Percentiles rank a stretch among this genome's conserved stretches.
Conservation (phyloP, 2,888 invertebrate species). For the Diaphora mendica region DNA sequence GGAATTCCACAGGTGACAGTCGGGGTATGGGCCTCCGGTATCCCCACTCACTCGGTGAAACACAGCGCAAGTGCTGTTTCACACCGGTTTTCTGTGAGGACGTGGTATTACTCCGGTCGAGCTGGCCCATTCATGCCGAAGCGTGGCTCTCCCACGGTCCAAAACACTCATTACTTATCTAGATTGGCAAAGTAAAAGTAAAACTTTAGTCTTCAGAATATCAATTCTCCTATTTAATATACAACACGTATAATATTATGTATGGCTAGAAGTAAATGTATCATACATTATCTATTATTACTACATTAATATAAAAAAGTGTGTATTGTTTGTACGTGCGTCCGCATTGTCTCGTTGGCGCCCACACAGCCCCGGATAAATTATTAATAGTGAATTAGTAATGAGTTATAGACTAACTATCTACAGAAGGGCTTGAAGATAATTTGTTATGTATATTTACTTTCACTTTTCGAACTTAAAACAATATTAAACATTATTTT, state of each 20-base stretch:
- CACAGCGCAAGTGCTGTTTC: too few species aligned
- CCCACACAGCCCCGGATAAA: slow-evolving; percentile 83
- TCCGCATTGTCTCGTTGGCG: slow-evolving; percentile 74
- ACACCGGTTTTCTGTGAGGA: too few species aligned
- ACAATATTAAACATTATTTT: neutral
- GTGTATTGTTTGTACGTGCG: slow-evolving; percentile 65
- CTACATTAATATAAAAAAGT: slow-evolving; percentile 67
- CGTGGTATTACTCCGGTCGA: too few species aligned
- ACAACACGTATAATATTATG: neutral
- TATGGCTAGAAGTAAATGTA: neutral
- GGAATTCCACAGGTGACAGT: too few species aligned
- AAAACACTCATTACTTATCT: too few species aligned
- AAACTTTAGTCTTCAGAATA: neutral
- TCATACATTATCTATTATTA: slow-evolving; percentile 28
- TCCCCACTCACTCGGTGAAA: too few species aligned
- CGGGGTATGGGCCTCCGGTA: too few species aligned
- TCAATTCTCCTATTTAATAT: neutral
- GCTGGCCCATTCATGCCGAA: too few species aligned
- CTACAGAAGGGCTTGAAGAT: slow-evolving; percentile 33
- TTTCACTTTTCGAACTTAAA: neutral
- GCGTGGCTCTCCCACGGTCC: too few species aligned
- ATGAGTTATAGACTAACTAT: slow-evolving; percentile 69
- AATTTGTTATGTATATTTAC: neutral
- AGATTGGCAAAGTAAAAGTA: too few species aligned
- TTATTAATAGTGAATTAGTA: slow-evolving; percentile 85